Evolutionary conservation across 2,797 vertebrate species (phyloP), one percentile per base, ranked within the genome.

Genomic region (Syngnathus acus): DNA sequence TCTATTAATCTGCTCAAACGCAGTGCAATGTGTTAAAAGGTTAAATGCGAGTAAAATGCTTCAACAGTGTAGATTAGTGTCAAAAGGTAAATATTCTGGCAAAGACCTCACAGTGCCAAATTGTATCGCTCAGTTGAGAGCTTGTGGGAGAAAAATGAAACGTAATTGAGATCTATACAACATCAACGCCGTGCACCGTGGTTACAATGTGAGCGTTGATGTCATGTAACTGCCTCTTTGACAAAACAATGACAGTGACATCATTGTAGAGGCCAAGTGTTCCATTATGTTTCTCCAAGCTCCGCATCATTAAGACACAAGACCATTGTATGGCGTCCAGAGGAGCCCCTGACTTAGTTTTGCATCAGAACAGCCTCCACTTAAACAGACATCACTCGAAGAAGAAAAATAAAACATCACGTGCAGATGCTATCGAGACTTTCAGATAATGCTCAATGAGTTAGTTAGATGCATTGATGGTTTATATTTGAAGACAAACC

Each of bases 331-430:
- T 50, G 13, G 62, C 43, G 38, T 59, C 76, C 77, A 70, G 86
- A 87, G 78, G 79, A 75, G 69, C 80, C 85, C 84, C 89, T 90
- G 83, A 89, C 65, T 81, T 62, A 78, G 76, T 70, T 72, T 80
- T 80, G 72, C 79, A 80, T 70, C 76, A 64, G 71, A 81, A 75
- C 16, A 65, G 76, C 70, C 43, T 77, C 86, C 81, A 78, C 82
- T 89, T 76, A 69, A 66, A 71, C 68, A 80, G 75, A 87, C 77
- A 83, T 81, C 71, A 70, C 73, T 21, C 68, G 73, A 21, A 78
- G 77, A 32, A 73, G n/a, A 74, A 81, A 21, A 78, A 78, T 1
- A 73, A 14, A 75, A 81, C 68, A 79, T 74, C 72, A 64, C 72
- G 71, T 10, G 42, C 67, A 69, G 66, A 82, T 65, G 83, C 84